Base-by-base conservation (phyloP, 2,888 invertebrate genomes). In the Ferrisia virgata region DNA sequence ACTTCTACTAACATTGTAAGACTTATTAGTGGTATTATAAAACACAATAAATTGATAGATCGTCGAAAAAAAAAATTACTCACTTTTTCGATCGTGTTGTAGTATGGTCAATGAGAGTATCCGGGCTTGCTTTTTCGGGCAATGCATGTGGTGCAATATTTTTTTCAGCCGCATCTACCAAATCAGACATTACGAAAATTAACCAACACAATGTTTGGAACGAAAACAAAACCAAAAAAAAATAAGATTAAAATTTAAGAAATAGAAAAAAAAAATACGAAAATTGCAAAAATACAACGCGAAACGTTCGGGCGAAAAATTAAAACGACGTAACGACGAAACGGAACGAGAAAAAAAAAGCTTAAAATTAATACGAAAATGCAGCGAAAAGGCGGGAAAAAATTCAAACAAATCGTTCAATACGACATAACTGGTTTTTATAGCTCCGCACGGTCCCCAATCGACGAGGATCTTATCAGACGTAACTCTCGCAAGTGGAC, bases 171-270 rank as follows among this genome's bases (percentile, higher is more conserved):
- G 11, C 25, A 64, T 82, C 82, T 36, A 40, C 82, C 69, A 58
- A 82, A 69, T 82, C 82, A 39, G 82, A 69, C 82, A 82, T 82
- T 11, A 69, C 82, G 69, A 82, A 39, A 28, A 79, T 28, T 64
- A 28, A 64, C 8, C 6, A 22, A 36, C 11, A 36, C n/a, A 79
- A 31, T 31, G 31, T n/a, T n/a, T n/a, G n/a, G n/a, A 2, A 18
- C n/a, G 18, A n/a, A 18, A 47, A 47, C 40, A 2, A 13, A 40
- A 40, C 11, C 5, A 18, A 18, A 2, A 40, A 4, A 40, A 4
- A 18, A 18, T 47, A 18, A 3, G 9, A 15, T 40, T 40, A 47
- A 47, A 47, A 18, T 18, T 47, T 18, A 0, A 47, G 18, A 18
- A 47, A n/a, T n/a, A n/a, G 13, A 22, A 40, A 22, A 79, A 79